These are phyloP conservation scores for Epinotia demarniana DNA, from an alignment of 2,888 invertebrate species.

Conservation along the genomic window DNA sequence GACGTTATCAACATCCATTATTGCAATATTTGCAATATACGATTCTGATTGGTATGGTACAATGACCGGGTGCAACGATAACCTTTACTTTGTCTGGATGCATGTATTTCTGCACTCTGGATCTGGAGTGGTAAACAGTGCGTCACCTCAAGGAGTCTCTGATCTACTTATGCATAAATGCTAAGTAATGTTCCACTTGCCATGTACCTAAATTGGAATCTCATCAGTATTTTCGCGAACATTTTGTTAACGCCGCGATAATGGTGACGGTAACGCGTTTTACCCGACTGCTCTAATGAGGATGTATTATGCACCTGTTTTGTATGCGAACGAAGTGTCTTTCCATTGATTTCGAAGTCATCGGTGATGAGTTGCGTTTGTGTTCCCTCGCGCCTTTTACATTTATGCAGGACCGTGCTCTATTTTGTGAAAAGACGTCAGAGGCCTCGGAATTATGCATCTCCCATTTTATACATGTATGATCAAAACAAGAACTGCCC, in stretches of 20 bases:
- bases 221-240: slow-evolving; percentile 35
- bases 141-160: slow-evolving; percentile 74
- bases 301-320: slow-evolving; percentile 52
- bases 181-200: slow-evolving; percentile 27
- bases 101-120: slow-evolving; percentile 78
- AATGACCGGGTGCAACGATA: slow-evolving; percentile 72
- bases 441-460: slow-evolving; percentile 40
- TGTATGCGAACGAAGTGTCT: slow-evolving; percentile 51
- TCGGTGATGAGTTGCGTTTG: slow-evolving; percentile 28
- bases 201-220: slow-evolving; percentile 25
- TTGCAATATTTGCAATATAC: slow-evolving; percentile 60
- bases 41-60: slow-evolving; percentile 62
- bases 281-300: slow-evolving; percentile 53
- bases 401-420: slow-evolving; percentile 37
- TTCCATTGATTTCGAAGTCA: slow-evolving; percentile 48
- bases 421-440: slow-evolving; percentile 43
- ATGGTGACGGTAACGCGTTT: slow-evolving; percentile 48
- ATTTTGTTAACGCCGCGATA: slow-evolving; percentile 42
- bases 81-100: slow-evolving; percentile 66
- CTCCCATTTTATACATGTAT: slow-evolving; percentile 25
- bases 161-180: slow-evolving; percentile 73
- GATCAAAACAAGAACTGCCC: slow-evolving; percentile 34
- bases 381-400: slow-evolving; percentile 20
- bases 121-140: slow-evolving; percentile 80
- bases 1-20: slow-evolving; percentile 67